phyloP scores from a whole-genome alignment of 1,140 invertebrate genomes.

The Calephelis nemesis region DNA sequence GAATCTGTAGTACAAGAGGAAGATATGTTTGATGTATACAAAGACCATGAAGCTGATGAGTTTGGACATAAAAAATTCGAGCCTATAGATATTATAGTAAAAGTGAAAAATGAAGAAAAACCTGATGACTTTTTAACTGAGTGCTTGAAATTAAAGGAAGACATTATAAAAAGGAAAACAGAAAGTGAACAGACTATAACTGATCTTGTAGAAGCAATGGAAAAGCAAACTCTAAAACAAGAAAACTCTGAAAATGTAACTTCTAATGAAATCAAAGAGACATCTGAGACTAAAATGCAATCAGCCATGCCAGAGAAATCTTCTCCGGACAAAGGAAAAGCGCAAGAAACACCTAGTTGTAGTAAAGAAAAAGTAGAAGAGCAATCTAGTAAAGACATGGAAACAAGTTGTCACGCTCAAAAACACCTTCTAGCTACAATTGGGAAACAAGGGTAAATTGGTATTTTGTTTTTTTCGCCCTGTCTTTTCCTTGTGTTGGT shows the following conservation, averaged over 20 bases:
- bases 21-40: constrained; percentile 72
- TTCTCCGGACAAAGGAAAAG: neutral
- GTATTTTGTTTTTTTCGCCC: too few relatives aligned
- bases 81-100: constrained; percentile 57
- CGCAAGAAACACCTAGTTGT: neutral
- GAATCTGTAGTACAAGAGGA: constrained; percentile 55
- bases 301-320: neutral
- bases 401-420: constrained; percentile 49
- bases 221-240: constrained; percentile 52
- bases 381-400: neutral
- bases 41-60: constrained; percentile 64
- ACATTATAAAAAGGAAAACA: constrained; percentile 57
- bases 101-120: constrained; percentile 41
- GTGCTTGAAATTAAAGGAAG: constrained; percentile 62
- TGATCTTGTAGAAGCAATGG: constrained; percentile 57
- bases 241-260: constrained; percentile 20
- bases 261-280: neutral
- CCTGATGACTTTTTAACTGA: constrained; percentile 56
- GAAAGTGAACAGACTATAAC: constrained; percentile 51
- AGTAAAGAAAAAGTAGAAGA: constrained; percentile 8
- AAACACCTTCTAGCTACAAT: constrained; percentile 62
- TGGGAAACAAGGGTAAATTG: constrained; percentile 57
- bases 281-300: neutral
- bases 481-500: too few relatives aligned
- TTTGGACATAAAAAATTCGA: constrained; percentile 73